These are phyloP conservation scores for Tribolium castaneum DNA, from an alignment of 1,140 invertebrate species.

Conservation along the genomic window DNA sequence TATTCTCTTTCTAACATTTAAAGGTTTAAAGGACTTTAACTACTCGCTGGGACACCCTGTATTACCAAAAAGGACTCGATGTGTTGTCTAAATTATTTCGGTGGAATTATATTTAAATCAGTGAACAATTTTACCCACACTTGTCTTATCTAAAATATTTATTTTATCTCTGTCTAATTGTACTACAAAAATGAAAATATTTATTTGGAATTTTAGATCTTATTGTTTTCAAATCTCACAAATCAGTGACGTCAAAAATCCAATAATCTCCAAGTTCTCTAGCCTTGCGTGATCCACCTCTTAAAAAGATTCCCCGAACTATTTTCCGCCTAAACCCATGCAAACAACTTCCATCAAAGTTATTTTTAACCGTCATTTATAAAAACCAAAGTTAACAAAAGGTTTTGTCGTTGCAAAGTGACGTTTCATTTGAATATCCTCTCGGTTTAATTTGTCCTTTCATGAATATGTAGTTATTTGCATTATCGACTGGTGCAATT, in stretches of 20 bases:
- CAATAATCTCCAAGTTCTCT: background rate
- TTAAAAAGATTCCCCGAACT: background rate
- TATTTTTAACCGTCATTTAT: background rate
- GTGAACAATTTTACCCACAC: no score
- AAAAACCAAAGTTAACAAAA: background rate
- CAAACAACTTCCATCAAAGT: background rate
- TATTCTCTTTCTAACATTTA: no score
- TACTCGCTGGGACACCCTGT: no score
- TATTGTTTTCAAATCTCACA: background rate
- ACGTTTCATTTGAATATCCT: background rate
- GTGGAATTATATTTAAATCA: no score
- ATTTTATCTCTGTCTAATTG: no score
- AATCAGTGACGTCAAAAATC: background rate
- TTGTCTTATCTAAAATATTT: no score
- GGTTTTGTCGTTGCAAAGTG: background rate
- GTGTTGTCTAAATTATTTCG: no score
- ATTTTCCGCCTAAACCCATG: background rate
- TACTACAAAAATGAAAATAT: no score
- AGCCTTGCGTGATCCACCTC: background rate
- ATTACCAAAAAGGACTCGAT: no score
- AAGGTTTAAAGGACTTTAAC: no score
- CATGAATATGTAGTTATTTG: slow-evolving; percentile 3
- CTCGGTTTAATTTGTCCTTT: background rate
- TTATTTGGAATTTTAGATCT: no score
- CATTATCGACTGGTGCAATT: background rate